Evolutionary conservation across 2,113 vertebrate genomes (phyloP).

Genomic region (Neodontobutis hainanensis): DNA sequence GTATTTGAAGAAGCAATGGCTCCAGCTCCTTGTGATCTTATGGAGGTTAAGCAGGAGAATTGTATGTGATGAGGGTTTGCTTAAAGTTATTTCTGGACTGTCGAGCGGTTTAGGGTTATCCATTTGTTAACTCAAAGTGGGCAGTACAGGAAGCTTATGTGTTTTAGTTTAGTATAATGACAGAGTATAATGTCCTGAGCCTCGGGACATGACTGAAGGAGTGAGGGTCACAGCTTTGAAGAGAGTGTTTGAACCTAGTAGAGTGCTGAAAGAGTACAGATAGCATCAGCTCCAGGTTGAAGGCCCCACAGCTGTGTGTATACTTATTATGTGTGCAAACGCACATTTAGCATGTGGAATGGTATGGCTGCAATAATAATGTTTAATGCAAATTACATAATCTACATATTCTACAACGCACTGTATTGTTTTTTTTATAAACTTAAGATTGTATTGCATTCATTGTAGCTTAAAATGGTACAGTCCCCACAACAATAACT

Average conservation of each 20-base stretch:
- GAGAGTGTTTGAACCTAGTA: constrained; percentile 60
- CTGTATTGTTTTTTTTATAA: no score
- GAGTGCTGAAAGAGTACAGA: constrained; percentile 68
- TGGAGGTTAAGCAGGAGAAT: not conserved
- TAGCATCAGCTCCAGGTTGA: constrained; percentile 40
- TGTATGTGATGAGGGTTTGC: constrained; percentile 52
- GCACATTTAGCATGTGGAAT: constrained; percentile 12
- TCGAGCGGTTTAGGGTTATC: constrained; percentile 48
- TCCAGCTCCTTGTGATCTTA: not conserved
- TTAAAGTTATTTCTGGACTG: constrained; percentile 52
- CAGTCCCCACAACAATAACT: constrained; percentile 1
- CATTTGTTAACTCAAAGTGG: constrained; percentile 61
- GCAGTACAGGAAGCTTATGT: constrained; percentile 61
- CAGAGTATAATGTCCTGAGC: constrained; percentile 53
- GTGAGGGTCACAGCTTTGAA: constrained; percentile 67
- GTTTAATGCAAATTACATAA: not conserved
- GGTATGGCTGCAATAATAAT: constrained; percentile 1
- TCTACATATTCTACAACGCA: not conserved
- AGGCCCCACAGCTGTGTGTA: constrained; percentile 71
- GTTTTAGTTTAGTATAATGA: constrained; percentile 70
- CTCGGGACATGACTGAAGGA: constrained; percentile 45
- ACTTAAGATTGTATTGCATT: no score
- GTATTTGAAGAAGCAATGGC: not conserved
- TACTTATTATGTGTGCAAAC: constrained; percentile 20
- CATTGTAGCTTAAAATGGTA: constrained; percentile 2